Conservation (phyloP, 1,140 invertebrate genomes). For the Leptinotarsa defecta region DNA sequence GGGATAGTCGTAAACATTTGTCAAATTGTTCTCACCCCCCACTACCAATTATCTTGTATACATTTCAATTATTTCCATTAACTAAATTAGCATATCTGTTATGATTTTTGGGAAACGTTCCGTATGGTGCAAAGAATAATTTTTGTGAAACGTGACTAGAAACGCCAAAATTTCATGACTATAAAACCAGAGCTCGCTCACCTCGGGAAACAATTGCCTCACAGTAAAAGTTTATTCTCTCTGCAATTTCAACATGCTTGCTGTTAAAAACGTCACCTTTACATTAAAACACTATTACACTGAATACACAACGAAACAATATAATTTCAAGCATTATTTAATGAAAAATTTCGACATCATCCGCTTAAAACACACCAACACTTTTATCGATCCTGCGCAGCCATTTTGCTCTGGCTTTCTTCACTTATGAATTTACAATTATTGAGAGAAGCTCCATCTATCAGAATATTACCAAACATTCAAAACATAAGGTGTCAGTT, state of each 20-base stretch:
- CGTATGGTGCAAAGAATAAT: neutral
- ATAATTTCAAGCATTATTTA: neutral
- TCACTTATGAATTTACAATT: no score
- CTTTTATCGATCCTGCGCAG: conserved; percentile 11
- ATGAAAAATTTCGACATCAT: neutral
- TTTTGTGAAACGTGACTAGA: neutral
- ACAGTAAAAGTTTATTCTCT: neutral
- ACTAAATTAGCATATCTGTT: neutral
- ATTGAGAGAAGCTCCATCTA: no score
- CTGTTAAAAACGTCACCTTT: neutral
- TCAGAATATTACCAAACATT: no score
- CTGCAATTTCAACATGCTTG: neutral
- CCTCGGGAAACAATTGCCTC: neutral
- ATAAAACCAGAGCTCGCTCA: neutral
- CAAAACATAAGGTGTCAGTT: no score
- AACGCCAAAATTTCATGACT: neutral
- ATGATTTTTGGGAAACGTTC: neutral
- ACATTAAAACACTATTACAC: conserved; percentile 9
- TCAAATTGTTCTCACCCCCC: conserved; percentile 5
- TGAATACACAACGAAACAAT: neutral
- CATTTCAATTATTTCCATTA: conserved; percentile 7
- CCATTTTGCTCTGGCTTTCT: neutral
- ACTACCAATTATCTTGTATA: conserved; percentile 6
- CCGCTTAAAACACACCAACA: neutral
- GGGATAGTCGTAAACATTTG: conserved; percentile 9